These are phyloP conservation scores for Periophthalmus magnuspinnatus DNA, from an alignment of 2,797 vertebrate species.

Conservation along the genomic window DNA sequence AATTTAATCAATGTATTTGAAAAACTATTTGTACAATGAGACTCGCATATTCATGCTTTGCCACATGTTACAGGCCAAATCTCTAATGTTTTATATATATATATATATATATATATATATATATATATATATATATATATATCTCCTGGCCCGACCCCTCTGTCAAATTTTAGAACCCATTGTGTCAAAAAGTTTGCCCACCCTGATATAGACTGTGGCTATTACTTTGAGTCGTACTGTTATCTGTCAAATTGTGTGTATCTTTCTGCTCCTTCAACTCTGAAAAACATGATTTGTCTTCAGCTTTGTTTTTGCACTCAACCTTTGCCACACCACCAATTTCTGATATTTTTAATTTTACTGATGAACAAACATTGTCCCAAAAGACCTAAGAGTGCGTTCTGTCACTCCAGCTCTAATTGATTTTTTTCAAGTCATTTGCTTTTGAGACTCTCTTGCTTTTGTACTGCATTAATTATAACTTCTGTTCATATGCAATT, in stretches of 20 bases:
- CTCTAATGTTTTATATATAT: no score
- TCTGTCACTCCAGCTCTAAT: conserved; percentile 52
- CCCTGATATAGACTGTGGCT: not conserved
- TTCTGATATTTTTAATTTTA: conserved; percentile 60
- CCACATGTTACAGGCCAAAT: no score
- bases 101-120: no score
- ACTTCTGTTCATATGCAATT: conserved; percentile 35
- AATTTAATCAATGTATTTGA: no score
- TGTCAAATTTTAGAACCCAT: no score
- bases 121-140: no score
- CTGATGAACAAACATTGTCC: conserved; percentile 55
- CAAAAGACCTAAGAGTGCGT: conserved; percentile 32
- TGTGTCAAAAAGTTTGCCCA: no score
- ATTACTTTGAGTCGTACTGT: not conserved
- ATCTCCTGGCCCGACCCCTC: no score
- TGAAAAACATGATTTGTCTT: conserved; percentile 6
- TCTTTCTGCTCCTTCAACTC: conserved; percentile 40
- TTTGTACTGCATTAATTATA: conserved; percentile 48
- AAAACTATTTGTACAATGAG: no score
- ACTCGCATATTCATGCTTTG: no score
- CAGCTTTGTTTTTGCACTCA: conserved; percentile 63
- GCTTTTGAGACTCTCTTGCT: conserved; percentile 22
- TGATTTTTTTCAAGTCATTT: conserved; percentile 66
- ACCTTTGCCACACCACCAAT: conserved; percentile 43
- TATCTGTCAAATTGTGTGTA: conserved; percentile 41